Evolutionary conservation across 2,888 invertebrate species (phyloP).

Genomic region (Lepidochrysops patricia): DNA sequence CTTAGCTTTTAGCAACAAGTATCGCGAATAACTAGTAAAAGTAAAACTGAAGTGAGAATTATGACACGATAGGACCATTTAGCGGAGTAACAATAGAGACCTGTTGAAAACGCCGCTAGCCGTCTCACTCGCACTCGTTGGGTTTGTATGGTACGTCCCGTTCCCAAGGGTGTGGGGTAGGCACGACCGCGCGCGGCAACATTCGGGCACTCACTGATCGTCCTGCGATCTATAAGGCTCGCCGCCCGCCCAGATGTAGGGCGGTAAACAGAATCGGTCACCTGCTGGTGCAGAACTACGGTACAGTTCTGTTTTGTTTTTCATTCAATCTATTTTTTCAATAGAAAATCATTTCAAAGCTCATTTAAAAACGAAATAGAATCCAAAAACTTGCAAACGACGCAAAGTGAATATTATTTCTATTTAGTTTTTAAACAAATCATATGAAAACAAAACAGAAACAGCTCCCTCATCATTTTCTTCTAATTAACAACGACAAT

Average conservation of each 20-base stretch:
- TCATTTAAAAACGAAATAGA: too few relatives aligned
- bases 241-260: conserved; percentile 54
- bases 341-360: too few relatives aligned
- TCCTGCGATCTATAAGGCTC: conserved; percentile 62
- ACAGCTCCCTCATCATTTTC: too few relatives aligned
- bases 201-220: conserved; percentile 57
- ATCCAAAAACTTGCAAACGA: too few relatives aligned
- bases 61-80: conserved; percentile 64
- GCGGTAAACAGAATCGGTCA: conserved; percentile 64
- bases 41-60: conserved; percentile 44
- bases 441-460: too few relatives aligned
- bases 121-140: conserved; percentile 47
- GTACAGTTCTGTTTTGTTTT: neutral
- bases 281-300: conserved; percentile 29
- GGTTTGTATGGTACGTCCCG: conserved; percentile 45
- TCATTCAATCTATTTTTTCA: too few relatives aligned
- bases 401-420: too few relatives aligned
- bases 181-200: conserved; percentile 57
- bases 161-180: conserved; percentile 37
- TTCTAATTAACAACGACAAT: too few relatives aligned
- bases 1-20: conserved; percentile 13
- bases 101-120: conserved; percentile 60
- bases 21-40: conserved; percentile 21
- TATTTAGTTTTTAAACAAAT: too few relatives aligned
- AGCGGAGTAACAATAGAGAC: conserved; percentile 66